A percentile compares a stretch with the other conserved stretches of the same genome.
Evolutionary conservation across 37 sponge, comb jelly and placozoan species (phyloP).

Genomic region (Aphrocallistes beatrix): DNA sequence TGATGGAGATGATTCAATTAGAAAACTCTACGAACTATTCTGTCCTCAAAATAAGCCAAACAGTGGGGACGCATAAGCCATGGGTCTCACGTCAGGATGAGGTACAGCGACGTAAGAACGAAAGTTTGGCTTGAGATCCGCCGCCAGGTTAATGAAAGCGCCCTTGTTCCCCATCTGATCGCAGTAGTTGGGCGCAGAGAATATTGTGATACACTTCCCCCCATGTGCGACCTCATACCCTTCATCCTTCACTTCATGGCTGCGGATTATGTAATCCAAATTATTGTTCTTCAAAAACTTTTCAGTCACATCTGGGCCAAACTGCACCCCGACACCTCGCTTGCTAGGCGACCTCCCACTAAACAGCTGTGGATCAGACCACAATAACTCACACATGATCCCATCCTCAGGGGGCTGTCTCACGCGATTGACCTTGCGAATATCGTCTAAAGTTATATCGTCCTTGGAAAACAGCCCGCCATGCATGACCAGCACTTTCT

Average conservation of each 20-base stretch:
- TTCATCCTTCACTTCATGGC: slow-evolving; percentile 91
- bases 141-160: slow-evolving; percentile 73
- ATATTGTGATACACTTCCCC: slow-evolving; percentile 94
- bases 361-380: slow-evolving; percentile 91
- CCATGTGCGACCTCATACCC: slow-evolving; percentile 91
- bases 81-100: slow-evolving; percentile 86
- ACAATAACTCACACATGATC: slow-evolving; percentile 93
- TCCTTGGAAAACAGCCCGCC: slow-evolving; percentile 87
- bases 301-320: slow-evolving; percentile 89
- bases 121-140: slow-evolving; percentile 68
- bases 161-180: slow-evolving; percentile 99
- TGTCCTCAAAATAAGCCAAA: slow-evolving; percentile 32
- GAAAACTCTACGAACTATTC: background rate
- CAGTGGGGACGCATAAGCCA: slow-evolving; percentile 89
- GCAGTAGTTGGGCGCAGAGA: slow-evolving; percentile 99
- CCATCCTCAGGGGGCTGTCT: slow-evolving; percentile 60
- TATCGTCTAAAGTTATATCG: slow-evolving; percentile 69
- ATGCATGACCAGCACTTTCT: slow-evolving; percentile 81
- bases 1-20: background rate
- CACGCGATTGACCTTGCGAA: slow-evolving; percentile 52
- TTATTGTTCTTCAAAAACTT: slow-evolving; percentile 56
- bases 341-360: slow-evolving; percentile 75
- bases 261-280: slow-evolving; percentile 69
- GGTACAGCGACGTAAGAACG: slow-evolving; percentile 88
- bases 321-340: slow-evolving; percentile 90